Base-by-base conservation (phyloP, 2,888 invertebrate species). In the Drosophila anomalata region DNA sequence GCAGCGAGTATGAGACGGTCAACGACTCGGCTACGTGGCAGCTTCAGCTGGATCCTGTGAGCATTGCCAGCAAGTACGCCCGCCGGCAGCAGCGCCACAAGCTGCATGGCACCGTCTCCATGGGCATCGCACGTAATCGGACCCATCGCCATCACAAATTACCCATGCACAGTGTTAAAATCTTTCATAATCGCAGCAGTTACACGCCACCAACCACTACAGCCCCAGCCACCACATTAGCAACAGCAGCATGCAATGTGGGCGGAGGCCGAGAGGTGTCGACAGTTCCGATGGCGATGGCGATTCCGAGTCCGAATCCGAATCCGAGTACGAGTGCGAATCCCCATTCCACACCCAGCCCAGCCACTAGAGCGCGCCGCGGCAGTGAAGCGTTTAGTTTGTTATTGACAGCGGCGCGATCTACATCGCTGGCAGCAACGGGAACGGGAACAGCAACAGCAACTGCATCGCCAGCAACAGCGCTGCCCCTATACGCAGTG, bases 81-180 rank as follows among this genome's bases (percentile, higher is more conserved):
- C 87, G 89, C 26, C 89, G 90, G 12, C 85, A 89, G 58, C 89
- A 75, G 66, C 84, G 87, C 7, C 70, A 78, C 47, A 80, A 88
- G 63, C 87, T 89, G 70, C 77, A 79, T n/a, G 77, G 78, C 59
- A 85, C 75, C 58, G 75, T 84, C 54, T 79, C 84, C 26, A 76
- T 81, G 76, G 87, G 86, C 60, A 80, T 87, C 44, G 84, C 89
- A 76, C 88, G 90, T 77, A 90, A 89, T 67, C 83, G 84, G 20
- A 75, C 77, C 75, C 79, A 83, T 78, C 87, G 89, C 75, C 88
- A 87, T 78, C 86, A 85, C 67, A 91, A 91, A 90, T 90, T 90
- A 87, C 86, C 91, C 46, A 90, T 91, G 89, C 90, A 90, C 76
- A 89, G 89, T 85, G 88, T 89, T 68, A 91, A 90, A 79, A 88